These are phyloP conservation scores for Philaethria dido DNA, from an alignment of 2,888 invertebrate genomes.

Conservation along the genomic window DNA sequence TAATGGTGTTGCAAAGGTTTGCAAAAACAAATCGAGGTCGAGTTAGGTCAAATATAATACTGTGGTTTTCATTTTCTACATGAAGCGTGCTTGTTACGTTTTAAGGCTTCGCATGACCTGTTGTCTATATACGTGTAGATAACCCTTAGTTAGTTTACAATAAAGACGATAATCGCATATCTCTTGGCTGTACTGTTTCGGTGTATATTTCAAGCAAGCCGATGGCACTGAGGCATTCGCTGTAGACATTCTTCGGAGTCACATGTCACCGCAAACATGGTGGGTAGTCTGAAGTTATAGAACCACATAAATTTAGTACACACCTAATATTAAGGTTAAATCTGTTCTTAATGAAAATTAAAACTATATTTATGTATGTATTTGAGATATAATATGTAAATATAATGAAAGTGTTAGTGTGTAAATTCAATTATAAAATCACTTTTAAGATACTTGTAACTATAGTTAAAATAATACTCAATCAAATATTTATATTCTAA, in stretches of 20 bases:
- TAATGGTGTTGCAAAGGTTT: constrained; percentile 18
- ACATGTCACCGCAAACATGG: constrained; percentile 17
- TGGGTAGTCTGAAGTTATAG: not conserved
- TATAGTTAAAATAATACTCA: no score
- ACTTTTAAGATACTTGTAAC: no score
- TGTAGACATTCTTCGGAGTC: constrained; percentile 31
- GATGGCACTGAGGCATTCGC: constrained; percentile 23
- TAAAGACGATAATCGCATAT: constrained; percentile 12
- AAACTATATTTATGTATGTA: not conserved
- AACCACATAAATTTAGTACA: not conserved
- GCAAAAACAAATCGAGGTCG: constrained; percentile 34
- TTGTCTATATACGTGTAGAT: not conserved
- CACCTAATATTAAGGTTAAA: not conserved
- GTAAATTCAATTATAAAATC: no score
- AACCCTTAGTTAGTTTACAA: not conserved
- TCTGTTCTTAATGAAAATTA: not conserved
- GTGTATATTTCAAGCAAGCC: constrained; percentile 11
- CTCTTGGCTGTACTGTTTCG: not conserved
- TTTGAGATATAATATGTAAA: no score
- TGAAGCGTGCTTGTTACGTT: constrained; percentile 26
- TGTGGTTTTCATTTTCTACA: constrained; percentile 32
- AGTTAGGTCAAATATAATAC: constrained; percentile 38
- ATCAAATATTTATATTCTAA: no score
- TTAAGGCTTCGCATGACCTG: constrained; percentile 33
- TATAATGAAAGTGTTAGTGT: no score